Evolutionary conservation across 30 jellyfish, hydroid and myxozoan genomes (phyloP), one percentile per base, ranked within the genome.

Genomic region (Nemopilema nomurai): DNA sequence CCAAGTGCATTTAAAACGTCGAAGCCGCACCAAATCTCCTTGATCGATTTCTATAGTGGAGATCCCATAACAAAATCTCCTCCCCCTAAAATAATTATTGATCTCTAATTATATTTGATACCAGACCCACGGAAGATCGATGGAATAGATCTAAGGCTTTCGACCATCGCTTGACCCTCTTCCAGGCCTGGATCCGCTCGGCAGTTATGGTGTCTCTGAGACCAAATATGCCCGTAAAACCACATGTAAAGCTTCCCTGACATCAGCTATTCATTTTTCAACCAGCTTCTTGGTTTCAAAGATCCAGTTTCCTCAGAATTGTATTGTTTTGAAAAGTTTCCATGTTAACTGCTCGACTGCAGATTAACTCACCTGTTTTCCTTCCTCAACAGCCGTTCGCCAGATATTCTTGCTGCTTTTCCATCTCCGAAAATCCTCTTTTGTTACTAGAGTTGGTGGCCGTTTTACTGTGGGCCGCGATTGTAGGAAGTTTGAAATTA

Each of bases 11-110:
- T 33, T 29, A n/a, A 32, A 18, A 49, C 53, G 19, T 67, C 51
- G 69, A 73, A 73, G 69, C 69, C 83, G 27, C 51, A 22, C 49
- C 8, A 31, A 22, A 49, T 33, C 83, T 33, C 20, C 57, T 73
- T 41, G 83, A 73, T 73, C 69, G 53, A 21, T 73, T 73, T 73
- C 70, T 22, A 16, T 41, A 73, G 81, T 29, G 28, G 17, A 30
- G 27, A 71, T 71, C 81, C 18, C 64, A 30, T 71, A 24, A 28
- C 81, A 30, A 52, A 7, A 71, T 67, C 81, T 30, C 81, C 81
- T 27, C 81, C 81, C 81, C 3, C 65, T 18, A 49, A 73, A 30
- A 1, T 73, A 73, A 49, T 41, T 73, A 73, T 73, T 73, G 49
- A 31, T 33, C 70, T 32, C 69, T 30, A 18, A 3, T 31, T 49